phyloP scores from a whole-genome alignment of 2,113 vertebrate genomes.

The Antechinus stuartii region DNA sequence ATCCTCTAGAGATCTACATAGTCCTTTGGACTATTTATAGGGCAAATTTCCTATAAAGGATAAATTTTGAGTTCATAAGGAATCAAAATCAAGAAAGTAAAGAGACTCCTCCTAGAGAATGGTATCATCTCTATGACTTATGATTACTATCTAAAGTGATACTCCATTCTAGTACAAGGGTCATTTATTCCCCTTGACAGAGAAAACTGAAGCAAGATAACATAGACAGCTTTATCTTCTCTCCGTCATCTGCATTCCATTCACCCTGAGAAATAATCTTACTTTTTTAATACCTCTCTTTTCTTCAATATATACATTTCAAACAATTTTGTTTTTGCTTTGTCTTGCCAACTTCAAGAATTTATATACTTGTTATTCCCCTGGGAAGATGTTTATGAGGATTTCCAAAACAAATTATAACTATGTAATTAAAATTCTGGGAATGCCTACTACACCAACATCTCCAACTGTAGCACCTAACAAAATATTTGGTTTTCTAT shows the following conservation, averaged over 20 bases:
- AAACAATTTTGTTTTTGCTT: background rate
- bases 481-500: constrained; percentile 22
- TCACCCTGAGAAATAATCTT: background rate
- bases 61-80: background rate
- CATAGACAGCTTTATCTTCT: background rate
- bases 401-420: background rate
- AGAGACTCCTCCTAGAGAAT: background rate
- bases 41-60: background rate
- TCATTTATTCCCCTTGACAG: background rate
- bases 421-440: constrained; percentile 26
- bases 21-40: background rate
- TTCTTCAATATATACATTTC: background rate
- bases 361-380: background rate
- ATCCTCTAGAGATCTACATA: background rate
- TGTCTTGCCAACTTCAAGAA: background rate
- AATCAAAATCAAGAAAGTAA: background rate
- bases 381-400: constrained; percentile 27
- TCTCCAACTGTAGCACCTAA: constrained; percentile 8
- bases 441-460: constrained; percentile 48
- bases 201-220: background rate
- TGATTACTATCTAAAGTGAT: background rate
- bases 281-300: background rate
- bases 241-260: background rate
- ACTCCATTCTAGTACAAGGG: background rate
- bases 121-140: background rate